phyloP scores from a whole-genome alignment of 2,797 vertebrate species.

The Lutjanus campechanus region DNA sequence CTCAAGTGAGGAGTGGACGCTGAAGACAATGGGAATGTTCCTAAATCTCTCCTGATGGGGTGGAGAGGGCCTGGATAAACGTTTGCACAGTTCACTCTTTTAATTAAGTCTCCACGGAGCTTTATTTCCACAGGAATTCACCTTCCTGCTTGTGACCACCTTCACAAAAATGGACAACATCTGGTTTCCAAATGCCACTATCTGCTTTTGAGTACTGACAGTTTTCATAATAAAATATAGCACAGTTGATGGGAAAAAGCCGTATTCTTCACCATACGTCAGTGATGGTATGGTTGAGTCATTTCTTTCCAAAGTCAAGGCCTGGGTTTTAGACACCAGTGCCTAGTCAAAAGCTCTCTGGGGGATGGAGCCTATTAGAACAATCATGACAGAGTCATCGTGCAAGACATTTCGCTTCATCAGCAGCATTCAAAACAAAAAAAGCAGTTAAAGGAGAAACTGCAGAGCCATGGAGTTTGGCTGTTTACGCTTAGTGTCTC shows the following conservation, averaged over 20 bases:
- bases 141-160: conserved; percentile 68
- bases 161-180: conserved; percentile 66
- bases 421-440: conserved; percentile 68
- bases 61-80: conserved; percentile 76
- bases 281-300: conserved; percentile 53
- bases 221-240: conserved; percentile 52
- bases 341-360: conserved; percentile 38
- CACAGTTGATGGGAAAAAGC: conserved; percentile 38
- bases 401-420: conserved; percentile 67
- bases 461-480: conserved; percentile 74
- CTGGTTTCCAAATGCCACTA: conserved; percentile 74
- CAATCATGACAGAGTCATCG: conserved; percentile 56
- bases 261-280: conserved; percentile 38
- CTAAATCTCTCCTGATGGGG: conserved; percentile 74
- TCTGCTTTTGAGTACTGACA: conserved; percentile 42
- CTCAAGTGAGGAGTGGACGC: conserved; percentile 66
- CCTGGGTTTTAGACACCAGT: conserved; percentile 39
- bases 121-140: conserved; percentile 79
- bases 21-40: conserved; percentile 77
- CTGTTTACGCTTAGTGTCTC: conserved; percentile 74
- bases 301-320: conserved; percentile 62
- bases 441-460: conserved; percentile 66
- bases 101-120: conserved; percentile 81
- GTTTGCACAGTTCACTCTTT: conserved; percentile 76
- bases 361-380: conserved; percentile 54